Conservation (phyloP, 2,797 vertebrate genomes). For the Etheostoma nigrum region DNA sequence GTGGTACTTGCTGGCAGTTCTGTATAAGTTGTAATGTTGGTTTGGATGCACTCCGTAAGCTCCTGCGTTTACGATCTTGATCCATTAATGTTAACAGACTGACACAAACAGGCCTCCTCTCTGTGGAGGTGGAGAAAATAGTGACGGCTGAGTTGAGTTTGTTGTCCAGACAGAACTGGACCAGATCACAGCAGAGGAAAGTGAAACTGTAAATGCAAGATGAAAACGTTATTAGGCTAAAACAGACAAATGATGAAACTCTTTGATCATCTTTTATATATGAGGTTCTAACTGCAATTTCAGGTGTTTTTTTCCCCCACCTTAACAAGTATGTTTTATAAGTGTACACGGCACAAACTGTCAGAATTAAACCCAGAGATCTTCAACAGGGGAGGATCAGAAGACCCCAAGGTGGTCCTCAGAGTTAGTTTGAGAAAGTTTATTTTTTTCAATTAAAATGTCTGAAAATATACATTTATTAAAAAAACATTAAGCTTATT, state of each 20-base stretch:
- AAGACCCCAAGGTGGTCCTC: too few species aligned
- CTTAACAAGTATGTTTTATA: too few species aligned
- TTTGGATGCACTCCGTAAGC: conserved; percentile 4
- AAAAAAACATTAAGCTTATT: too few species aligned
- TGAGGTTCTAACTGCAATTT: neutral
- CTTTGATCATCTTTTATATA: too few species aligned
- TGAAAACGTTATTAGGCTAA: too few species aligned
- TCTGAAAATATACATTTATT: too few species aligned
- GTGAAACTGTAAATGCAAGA: too few species aligned
- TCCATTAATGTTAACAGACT: conserved; percentile 20
- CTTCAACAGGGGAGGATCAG: too few species aligned
- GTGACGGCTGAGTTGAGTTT: neutral
- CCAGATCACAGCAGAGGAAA: neutral
- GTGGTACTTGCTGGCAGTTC: conserved; percentile 1
- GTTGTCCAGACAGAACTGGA: conserved; percentile 1
- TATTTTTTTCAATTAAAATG: too few species aligned
- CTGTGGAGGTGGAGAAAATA: neutral
- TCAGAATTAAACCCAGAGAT: neutral
- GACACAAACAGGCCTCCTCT: conserved; percentile 17
- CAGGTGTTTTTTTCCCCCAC: neutral
- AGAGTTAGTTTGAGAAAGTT: too few species aligned
- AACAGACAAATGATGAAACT: too few species aligned
- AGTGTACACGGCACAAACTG: too few species aligned
- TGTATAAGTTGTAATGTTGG: neutral
- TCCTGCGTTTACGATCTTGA: neutral